Evolutionary conservation across 1,140 invertebrate species (phyloP), one percentile per base, ranked within the genome.

Genomic region (Dreissena rostriformis): DNA sequence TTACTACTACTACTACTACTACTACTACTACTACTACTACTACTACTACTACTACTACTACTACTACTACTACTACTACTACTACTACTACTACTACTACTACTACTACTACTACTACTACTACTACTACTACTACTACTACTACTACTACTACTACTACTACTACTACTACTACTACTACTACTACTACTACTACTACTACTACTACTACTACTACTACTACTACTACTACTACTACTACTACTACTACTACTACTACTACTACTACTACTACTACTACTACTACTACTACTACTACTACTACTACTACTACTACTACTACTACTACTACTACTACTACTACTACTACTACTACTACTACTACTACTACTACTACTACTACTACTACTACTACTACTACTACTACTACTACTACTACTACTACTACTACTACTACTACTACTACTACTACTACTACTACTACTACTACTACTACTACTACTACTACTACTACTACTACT

Each of bases 351-450:
- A 55, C 72, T 55, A 74, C 72, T 22, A 74, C 72, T 74, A 53
- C 72, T 74, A 74, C 49, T 53, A 55, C n/a, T 74, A 53, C 72
- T 55, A 55, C 72, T 55, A 53, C 72, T 74, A 74, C 53, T 55
- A 74, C 72, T 74, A 8, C 39, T 74, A 53, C 39, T 53, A 53
- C 72, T 55, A n/a, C 72, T 55, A 57, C 53, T 55, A 53, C 72
- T 74, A 57, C 72, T 8, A 55, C 49, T 74, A 28, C 19, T 74
- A 53, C 49, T 55, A 55, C 49, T 15, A 74, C 49, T 55, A 53
- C 39, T 24, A 55, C 10, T 55, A 74, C n/a, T 55, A 53, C 49
- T 74, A 74, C 49, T 74, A 8, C 11, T 74, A 53, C 10, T 74
- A 53, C 49, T 55, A 55, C n/a, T 55, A 74, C 49, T 55, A 74